These are phyloP conservation scores for Lutra lutra DNA, from an alignment of 2,797 vertebrate species.

Conservation along the genomic window DNA sequence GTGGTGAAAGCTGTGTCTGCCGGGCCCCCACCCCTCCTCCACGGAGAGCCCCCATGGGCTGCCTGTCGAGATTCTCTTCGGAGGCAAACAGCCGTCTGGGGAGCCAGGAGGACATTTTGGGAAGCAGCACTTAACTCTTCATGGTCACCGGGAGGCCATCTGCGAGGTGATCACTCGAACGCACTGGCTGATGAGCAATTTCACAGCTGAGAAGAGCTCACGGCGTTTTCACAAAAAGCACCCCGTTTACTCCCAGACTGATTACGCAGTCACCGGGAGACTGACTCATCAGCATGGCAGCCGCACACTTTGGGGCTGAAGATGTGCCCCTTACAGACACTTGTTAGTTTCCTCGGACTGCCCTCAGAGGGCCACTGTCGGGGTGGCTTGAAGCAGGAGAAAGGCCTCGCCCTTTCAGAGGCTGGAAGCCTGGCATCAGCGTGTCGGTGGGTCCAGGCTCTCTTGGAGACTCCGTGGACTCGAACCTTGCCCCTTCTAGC, in stretches of 20 bases:
- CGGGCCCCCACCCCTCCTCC: not conserved
- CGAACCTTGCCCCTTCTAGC: not conserved
- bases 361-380: rapidly evolving
- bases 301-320: not conserved
- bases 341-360: not conserved
- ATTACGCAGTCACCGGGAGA: not conserved
- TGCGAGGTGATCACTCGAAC: not conserved
- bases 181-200: constrained; percentile 58
- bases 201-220: constrained; percentile 67
- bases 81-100: not conserved
- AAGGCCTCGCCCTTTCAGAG: rapidly evolving
- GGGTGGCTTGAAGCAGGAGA: not conserved
- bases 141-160: constrained; percentile 62
- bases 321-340: rapidly evolving
- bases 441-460: rapidly evolving
- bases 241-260: constrained; percentile 44
- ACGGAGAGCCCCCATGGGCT: not conserved
- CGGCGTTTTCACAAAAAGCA: constrained; percentile 24
- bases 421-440: not conserved
- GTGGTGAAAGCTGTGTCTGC: not conserved
- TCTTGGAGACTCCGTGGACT: rapidly evolving
- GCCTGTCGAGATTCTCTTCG: not conserved
- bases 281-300: not conserved
- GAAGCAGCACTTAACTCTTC: constrained; percentile 60
- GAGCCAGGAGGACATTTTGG: not conserved